These are phyloP conservation scores for Microplitis manilae DNA, from an alignment of 2,888 invertebrate species.

Conservation along the genomic window DNA sequence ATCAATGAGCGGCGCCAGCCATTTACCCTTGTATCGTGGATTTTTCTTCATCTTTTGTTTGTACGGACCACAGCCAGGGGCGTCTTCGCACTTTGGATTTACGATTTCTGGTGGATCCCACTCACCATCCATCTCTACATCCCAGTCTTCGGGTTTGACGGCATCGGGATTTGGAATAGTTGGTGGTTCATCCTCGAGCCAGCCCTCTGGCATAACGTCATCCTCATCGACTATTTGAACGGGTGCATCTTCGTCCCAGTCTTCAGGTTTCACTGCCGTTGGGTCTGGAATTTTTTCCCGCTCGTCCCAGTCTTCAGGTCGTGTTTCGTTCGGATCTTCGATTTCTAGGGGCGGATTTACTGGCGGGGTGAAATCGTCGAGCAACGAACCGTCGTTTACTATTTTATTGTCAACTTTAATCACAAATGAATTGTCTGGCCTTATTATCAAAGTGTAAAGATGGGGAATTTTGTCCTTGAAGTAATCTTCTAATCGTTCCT, in stretches of 20 bases:
- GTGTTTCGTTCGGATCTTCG: slow-evolving; percentile 88
- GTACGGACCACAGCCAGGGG: slow-evolving; percentile 94
- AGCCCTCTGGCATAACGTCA: slow-evolving; percentile 89
- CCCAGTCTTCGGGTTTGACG: slow-evolving; percentile 95
- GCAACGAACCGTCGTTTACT: slow-evolving; percentile 87
- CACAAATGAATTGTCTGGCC: slow-evolving; percentile 85
- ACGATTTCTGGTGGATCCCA: slow-evolving; percentile 97
- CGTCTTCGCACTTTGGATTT: slow-evolving; percentile 86
- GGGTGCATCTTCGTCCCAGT: slow-evolving; percentile 97
- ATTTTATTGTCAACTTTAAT: slow-evolving; percentile 88
- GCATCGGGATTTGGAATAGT: slow-evolving; percentile 91
- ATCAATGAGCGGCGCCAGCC: slow-evolving; percentile 90
- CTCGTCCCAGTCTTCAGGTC: slow-evolving; percentile 97
- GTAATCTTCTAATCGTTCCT: slow-evolving; percentile 85
- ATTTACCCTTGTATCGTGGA: slow-evolving; percentile 93
- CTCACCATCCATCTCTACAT: slow-evolving; percentile 97
- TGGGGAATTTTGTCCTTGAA: slow-evolving; percentile 96
- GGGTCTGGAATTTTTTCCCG: slow-evolving; percentile 93
- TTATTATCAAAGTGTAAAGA: slow-evolving; percentile 84
- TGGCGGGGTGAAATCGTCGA: slow-evolving; percentile 92
- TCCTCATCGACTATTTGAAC: slow-evolving; percentile 89
- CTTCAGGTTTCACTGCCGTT: slow-evolving; percentile 90
- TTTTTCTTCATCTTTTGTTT: slow-evolving; percentile 87
- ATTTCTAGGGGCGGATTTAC: slow-evolving; percentile 97
- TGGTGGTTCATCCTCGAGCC: slow-evolving; percentile 93